Conservation (phyloP, 1,140 invertebrate genomes). For the Brachionus sp. region DNA sequence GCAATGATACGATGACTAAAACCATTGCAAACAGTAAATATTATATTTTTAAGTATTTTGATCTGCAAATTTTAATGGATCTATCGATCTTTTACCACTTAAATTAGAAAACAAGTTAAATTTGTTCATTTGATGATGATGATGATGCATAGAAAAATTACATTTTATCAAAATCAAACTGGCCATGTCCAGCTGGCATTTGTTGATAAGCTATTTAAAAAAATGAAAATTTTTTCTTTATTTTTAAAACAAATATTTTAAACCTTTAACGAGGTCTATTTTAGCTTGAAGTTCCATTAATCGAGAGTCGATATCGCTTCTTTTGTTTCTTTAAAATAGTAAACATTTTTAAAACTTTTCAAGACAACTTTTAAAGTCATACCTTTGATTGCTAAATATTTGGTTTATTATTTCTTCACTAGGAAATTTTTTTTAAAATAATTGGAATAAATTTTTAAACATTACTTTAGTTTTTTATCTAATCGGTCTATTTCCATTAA, state of each 20-base stretch:
- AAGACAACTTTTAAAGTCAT: background rate
- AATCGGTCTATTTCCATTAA: background rate
- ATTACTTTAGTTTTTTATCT: background rate
- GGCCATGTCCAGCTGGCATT: conserved; percentile 41
- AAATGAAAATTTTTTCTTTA: background rate
- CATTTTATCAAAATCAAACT: conserved; percentile 33
- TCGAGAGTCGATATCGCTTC: conserved; percentile 33
- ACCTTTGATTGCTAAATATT: background rate
- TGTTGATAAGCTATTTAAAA: conserved; percentile 8
- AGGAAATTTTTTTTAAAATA: background rate
- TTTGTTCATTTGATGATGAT: background rate
- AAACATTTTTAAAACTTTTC: background rate
- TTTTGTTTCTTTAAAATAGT: background rate
- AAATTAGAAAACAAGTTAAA: background rate
- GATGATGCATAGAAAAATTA: background rate
- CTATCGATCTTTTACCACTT: background rate
- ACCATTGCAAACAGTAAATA: background rate
- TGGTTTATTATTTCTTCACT: background rate
- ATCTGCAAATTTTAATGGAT: background rate
- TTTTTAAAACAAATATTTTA: background rate
- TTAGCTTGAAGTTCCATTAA: conserved; percentile 28
- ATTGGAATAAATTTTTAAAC: background rate
- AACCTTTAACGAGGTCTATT: background rate
- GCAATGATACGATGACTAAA: background rate
- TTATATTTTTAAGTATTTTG: background rate